These are phyloP conservation scores for Melitaea athalia DNA, from an alignment of 2,888 invertebrate species.

Conservation along the genomic window DNA sequence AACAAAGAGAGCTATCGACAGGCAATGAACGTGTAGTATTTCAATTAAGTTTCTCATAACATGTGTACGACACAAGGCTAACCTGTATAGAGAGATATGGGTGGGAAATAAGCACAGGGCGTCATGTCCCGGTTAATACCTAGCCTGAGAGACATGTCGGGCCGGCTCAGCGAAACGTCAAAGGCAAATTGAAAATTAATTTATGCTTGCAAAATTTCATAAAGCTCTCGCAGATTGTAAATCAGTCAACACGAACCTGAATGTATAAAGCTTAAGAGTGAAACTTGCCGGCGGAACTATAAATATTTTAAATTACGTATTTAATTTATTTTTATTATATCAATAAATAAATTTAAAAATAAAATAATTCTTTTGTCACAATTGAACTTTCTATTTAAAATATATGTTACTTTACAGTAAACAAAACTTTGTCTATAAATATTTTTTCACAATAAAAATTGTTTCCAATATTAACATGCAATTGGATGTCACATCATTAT, in stretches of 20 bases:
- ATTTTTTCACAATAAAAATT: too few species aligned
- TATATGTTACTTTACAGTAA: too few species aligned
- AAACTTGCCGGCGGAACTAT: slow-evolving; percentile 2
- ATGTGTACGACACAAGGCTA: slow-evolving; percentile 41
- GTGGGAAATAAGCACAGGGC: slow-evolving; percentile 60
- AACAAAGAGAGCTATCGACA: slow-evolving; percentile 19
- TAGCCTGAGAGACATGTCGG: slow-evolving; percentile 71
- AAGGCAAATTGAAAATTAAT: slow-evolving; percentile 82
- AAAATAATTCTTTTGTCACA: too few species aligned
- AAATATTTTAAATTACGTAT: not conserved
- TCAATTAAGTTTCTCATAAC: slow-evolving; percentile 45
- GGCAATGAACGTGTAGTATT: slow-evolving; percentile 40
- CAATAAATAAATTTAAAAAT: too few species aligned
- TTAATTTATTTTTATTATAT: too few species aligned
- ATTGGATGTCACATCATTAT: too few species aligned
- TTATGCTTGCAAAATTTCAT: slow-evolving; percentile 75
- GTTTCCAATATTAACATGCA: too few species aligned
- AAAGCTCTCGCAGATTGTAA: slow-evolving; percentile 62
- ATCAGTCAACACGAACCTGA: slow-evolving; percentile 54
- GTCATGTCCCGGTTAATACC: slow-evolving; percentile 75
- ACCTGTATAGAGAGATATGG: slow-evolving; percentile 48
- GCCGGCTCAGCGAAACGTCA: slow-evolving; percentile 79
- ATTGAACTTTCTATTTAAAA: too few species aligned
- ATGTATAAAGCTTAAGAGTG: slow-evolving; percentile 25
- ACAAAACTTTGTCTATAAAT: too few species aligned